Evolutionary conservation across 2,888 invertebrate genomes (phyloP).

Genomic region (Diachrysia chrysitis): DNA sequence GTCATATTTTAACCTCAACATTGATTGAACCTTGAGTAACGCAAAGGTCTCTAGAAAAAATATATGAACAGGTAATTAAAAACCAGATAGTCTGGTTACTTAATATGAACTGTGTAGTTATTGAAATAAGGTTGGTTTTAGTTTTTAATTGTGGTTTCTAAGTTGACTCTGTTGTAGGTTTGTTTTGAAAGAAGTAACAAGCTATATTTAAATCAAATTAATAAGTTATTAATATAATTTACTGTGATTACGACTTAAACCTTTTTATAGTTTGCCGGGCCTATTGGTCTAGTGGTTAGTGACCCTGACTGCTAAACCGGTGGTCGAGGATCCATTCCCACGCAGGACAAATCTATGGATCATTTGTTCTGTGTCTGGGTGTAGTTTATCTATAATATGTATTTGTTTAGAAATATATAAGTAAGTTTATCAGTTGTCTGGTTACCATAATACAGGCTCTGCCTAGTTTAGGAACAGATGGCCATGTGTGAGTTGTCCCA

Average conservation of each 20-base stretch:
- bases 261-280: neutral
- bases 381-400: too few relatives aligned
- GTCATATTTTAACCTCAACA: slow-evolving; percentile 14
- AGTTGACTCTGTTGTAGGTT: too few relatives aligned
- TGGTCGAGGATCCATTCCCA: too few relatives aligned
- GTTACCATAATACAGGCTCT: too few relatives aligned
- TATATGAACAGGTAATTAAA: slow-evolving; percentile 16
- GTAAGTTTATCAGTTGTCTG: too few relatives aligned
- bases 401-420: too few relatives aligned
- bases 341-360: too few relatives aligned
- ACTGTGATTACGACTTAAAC: neutral
- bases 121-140: neutral
- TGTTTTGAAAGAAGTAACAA: neutral
- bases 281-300: too few relatives aligned
- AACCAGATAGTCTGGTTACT: neutral
- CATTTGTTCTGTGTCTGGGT: too few relatives aligned
- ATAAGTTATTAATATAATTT: neutral
- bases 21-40: slow-evolving; percentile 27
- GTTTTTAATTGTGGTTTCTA: neutral
- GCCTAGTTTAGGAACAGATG: too few relatives aligned
- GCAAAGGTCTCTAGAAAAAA: slow-evolving; percentile 29
- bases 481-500: too few relatives aligned
- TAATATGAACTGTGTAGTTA: neutral
- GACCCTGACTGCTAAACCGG: too few relatives aligned
- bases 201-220: neutral